Conservation (phyloP, 2,797 vertebrate genomes). For the Cichlasoma orientale region DNA sequence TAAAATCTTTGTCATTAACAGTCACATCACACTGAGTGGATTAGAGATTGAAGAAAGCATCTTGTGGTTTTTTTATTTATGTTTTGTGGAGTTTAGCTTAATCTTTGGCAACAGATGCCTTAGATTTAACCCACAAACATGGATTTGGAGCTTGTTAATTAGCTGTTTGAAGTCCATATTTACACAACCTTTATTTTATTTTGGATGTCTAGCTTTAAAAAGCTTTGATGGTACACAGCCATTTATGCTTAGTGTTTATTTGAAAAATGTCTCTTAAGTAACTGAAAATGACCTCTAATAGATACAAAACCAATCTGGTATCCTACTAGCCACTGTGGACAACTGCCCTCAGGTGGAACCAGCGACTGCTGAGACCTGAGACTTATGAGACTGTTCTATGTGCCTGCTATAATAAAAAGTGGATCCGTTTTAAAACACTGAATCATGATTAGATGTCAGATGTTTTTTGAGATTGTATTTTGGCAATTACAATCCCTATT, state of each 20-base stretch:
- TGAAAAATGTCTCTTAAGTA: not conserved
- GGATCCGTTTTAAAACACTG: not conserved
- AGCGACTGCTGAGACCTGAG: not conserved
- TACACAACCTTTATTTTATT: not conserved
- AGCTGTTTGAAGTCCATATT: not conserved
- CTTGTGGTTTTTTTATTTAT: not conserved
- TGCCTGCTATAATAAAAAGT: not conserved
- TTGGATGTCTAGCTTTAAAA: not conserved
- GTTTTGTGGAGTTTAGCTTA: constrained; percentile 9
- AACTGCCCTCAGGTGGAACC: not conserved
- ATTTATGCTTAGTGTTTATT: not conserved
- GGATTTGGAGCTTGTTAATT: constrained; percentile 2
- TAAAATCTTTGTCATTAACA: constrained; percentile 17
- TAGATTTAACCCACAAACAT: constrained; percentile 8
- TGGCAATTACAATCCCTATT: not conserved
- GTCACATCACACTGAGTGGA: constrained; percentile 21
- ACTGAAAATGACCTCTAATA: not conserved
- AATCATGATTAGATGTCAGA: not conserved
- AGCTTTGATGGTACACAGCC: not conserved
- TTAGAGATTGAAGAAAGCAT: constrained; percentile 49
- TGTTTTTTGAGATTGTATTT: not conserved
- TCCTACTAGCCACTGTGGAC: not conserved
- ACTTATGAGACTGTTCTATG: not conserved
- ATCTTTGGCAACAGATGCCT: constrained; percentile 34
- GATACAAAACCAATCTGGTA: not conserved